Evolutionary conservation across 1,140 invertebrate species (phyloP).

Genomic region (Conopomorpha cramerella): DNA sequence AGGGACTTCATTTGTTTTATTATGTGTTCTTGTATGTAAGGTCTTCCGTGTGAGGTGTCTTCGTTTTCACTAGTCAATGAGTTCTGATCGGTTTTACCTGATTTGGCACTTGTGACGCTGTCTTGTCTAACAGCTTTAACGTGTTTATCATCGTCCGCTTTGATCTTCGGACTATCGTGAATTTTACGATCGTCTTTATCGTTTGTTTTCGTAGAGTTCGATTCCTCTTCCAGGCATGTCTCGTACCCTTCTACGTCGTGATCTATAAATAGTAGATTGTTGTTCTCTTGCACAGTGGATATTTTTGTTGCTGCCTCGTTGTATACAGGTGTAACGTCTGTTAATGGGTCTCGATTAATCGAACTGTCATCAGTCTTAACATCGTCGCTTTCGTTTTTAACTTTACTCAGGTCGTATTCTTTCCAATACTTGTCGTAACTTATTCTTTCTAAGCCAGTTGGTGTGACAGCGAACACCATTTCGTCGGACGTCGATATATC

Average conservation of each 20-base stretch:
- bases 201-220: slow-evolving; percentile 33
- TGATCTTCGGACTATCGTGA: slow-evolving; percentile 40
- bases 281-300: slow-evolving; percentile 38
- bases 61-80: slow-evolving; percentile 21
- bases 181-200: slow-evolving; percentile 45
- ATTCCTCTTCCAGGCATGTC: slow-evolving; percentile 55
- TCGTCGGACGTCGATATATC: slow-evolving; percentile 58
- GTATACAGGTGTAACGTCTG: slow-evolving; percentile 23
- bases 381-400: slow-evolving; percentile 23
- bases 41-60: slow-evolving; percentile 24
- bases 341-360: slow-evolving; percentile 28
- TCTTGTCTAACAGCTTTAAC: slow-evolving; percentile 36
- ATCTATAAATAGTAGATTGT: slow-evolving; percentile 43
- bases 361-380: slow-evolving; percentile 43
- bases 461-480: slow-evolving; percentile 58
- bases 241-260: slow-evolving; percentile 58
- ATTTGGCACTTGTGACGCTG: slow-evolving; percentile 41
- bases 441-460: slow-evolving; percentile 52
- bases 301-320: slow-evolving; percentile 33
- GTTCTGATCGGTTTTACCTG: slow-evolving; percentile 23
- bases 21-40: slow-evolving; percentile 45
- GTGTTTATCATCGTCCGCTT: slow-evolving; percentile 45
- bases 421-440: slow-evolving; percentile 57
- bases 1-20: slow-evolving; percentile 53
- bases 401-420: slow-evolving; percentile 21